Percentiles rank a stretch among this genome's conserved stretches.
These are phyloP conservation scores for Ophthalmotilapia sp. DNA, from an alignment of 2,113 vertebrate species.

Conservation along the genomic window DNA sequence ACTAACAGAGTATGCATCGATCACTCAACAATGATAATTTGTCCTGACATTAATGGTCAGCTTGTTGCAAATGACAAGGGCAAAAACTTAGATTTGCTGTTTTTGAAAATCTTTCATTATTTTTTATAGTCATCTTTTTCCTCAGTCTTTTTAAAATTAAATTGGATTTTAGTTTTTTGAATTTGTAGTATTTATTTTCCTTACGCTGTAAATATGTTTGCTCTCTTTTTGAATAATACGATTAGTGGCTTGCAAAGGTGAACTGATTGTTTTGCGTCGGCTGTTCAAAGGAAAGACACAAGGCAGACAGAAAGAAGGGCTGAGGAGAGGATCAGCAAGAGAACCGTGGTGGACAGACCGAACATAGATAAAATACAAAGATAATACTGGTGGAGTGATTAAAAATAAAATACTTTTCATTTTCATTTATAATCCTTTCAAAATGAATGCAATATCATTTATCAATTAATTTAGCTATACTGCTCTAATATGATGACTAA, in stretches of 20 bases:
- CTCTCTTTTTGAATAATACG: background rate
- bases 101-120: background rate
- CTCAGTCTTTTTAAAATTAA: background rate
- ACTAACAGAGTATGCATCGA: background rate
- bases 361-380: background rate
- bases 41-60: conserved; percentile 1
- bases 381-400: background rate
- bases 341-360: background rate
- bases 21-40: conserved; percentile 28
- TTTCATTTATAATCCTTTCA: background rate
- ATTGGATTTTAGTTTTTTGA: background rate
- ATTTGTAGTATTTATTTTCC: background rate
- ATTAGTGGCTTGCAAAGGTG: background rate
- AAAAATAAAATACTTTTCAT: background rate
- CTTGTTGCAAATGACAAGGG: background rate
- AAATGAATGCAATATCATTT: background rate
- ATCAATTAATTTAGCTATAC: background rate
- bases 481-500: background rate
- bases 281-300: background rate
- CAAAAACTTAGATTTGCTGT: background rate
- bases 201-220: background rate
- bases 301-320: background rate
- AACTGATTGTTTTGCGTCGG: background rate
- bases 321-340: background rate
- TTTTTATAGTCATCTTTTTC: background rate